Percentiles rank a stretch among this genome's conserved stretches.
Conservation (phyloP, 2,113 vertebrate genomes). For the Ivindomyrus marchei region DNA sequence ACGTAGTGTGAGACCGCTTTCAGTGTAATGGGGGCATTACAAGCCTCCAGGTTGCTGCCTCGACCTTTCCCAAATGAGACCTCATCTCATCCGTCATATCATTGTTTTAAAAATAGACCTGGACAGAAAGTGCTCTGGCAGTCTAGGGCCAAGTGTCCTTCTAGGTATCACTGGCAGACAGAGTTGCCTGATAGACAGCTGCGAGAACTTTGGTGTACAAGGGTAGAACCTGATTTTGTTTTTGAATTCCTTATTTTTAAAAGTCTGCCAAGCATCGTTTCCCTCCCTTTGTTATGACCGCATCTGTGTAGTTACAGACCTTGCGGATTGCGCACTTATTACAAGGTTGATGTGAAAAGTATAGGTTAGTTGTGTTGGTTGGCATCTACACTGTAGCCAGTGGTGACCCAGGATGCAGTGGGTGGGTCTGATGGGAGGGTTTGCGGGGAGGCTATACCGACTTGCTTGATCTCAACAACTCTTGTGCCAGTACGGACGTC, state of each 20-base stretch:
- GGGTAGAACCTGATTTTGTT: not conserved
- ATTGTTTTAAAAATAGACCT: not conserved
- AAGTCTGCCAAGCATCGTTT: not conserved
- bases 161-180: not conserved
- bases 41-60: not conserved
- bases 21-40: not conserved
- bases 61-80: not conserved
- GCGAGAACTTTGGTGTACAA: not conserved
- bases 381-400: not conserved
- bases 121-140: not conserved
- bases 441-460: not conserved
- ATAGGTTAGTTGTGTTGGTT: not conserved
- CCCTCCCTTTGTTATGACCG: not conserved
- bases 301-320: not conserved
- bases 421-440: not conserved
- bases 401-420: not conserved
- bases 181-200: not conserved
- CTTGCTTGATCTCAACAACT: not conserved
- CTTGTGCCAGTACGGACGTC: not conserved
- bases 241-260: not conserved
- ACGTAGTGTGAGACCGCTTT: not conserved
- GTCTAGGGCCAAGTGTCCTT: not conserved
- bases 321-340: not conserved
- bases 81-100: not conserved
- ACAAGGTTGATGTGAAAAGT: not conserved